phyloP scores from a whole-genome alignment of 2,888 invertebrate species.

The Tetragonula carbonaria region DNA sequence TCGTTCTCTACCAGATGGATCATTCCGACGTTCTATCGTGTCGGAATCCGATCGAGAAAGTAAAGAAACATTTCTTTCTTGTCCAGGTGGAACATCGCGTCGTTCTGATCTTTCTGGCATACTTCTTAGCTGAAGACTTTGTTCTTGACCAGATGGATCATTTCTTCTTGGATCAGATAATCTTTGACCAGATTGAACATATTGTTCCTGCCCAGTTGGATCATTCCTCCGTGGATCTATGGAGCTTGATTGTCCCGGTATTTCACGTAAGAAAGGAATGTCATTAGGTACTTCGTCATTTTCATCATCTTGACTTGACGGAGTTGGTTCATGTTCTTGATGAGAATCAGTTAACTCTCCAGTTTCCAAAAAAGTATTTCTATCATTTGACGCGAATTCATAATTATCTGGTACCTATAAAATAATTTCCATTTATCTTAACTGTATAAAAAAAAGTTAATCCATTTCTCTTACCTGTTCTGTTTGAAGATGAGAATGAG shows the following conservation, averaged over 20 bases:
- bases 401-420: conserved; percentile 79
- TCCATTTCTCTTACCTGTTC: conserved; percentile 65
- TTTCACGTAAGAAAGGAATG: conserved; percentile 82
- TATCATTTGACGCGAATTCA: conserved; percentile 82
- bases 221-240: conserved; percentile 81
- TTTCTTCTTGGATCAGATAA: conserved; percentile 79
- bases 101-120: conserved; percentile 75
- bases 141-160: conserved; percentile 81
- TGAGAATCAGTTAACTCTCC: conserved; percentile 83
- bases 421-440: conserved; percentile 11
- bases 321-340: conserved; percentile 79
- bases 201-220: conserved; percentile 82
- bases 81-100: conserved; percentile 77
- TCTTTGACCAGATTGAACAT: conserved; percentile 72
- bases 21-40: conserved; percentile 79
- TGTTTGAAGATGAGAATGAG: conserved; percentile 70
- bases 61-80: conserved; percentile 71
- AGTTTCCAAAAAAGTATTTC: conserved; percentile 83
- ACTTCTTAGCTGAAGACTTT: conserved; percentile 65
- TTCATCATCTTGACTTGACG: conserved; percentile 81
- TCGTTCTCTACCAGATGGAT: conserved; percentile 81
- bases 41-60: conserved; percentile 72
- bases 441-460: background rate
- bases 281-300: conserved; percentile 83
- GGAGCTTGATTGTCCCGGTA: conserved; percentile 82